Evolutionary conservation across 1,140 invertebrate genomes (phyloP), one percentile per base, ranked within the genome.

Genomic region (Diachasmimorpha longicaudata): DNA sequence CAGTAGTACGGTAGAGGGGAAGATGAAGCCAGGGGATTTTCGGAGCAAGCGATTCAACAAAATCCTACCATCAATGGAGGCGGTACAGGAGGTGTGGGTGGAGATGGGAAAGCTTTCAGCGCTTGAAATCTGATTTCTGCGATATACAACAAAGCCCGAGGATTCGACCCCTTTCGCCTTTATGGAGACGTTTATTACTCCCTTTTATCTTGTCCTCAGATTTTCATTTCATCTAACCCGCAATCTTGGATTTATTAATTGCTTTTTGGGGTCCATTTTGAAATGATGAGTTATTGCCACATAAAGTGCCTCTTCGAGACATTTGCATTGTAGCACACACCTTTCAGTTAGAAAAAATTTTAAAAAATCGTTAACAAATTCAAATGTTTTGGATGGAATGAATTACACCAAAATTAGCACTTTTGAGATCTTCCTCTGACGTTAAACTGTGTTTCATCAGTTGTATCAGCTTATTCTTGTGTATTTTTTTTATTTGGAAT

Each of bases 91-190:
- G n/a, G n/a, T n/a, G n/a, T n/a, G n/a, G 25, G 14, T 78, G 76
- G 70, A 31, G 44, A 36, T 37, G 77, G 58, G 72, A 79, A 79
- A 77, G 77, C 84, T 85, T 84, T 82, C 80, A 81, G 75, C 79
- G 75, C 76, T 79, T 55, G 76, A 84, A 86, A 85, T 83, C 78
- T 81, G 84, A 84, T 86, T 80, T 73, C 55, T 69, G 68, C 72
- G 58, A 76, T 79, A 37, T 68, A 63, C 58, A 63, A 79, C 77
- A 67, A 74, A 74, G 58, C 58, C n/a, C 11, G 11, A 21, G 55
- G 39, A 63, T 42, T 74, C 19, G 36, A 74, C 72, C 63, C 63
- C 21, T 74, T 74, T 42, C 31, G 48, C 19, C n/a, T 23, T 67
- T 36, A 72, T 37, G 14, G 36, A 55, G 48, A 36, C 48, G 70